phyloP scores from a whole-genome alignment of 2,113 vertebrate species.

The Aptenodytes forsteri region DNA sequence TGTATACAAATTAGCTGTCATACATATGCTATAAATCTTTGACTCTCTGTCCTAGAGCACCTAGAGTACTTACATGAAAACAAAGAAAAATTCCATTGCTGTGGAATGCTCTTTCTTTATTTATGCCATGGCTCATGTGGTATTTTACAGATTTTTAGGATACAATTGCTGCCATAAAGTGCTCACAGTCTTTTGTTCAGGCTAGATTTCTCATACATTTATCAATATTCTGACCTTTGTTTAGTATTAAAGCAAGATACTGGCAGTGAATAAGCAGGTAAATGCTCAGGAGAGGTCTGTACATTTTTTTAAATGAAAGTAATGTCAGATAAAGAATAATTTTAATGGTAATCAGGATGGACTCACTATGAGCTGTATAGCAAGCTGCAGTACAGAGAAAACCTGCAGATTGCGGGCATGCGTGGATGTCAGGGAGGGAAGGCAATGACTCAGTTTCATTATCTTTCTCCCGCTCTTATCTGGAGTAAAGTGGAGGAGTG shows the following conservation, averaged over 20 bases:
- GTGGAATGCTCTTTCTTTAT: neutral
- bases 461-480: neutral
- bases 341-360: neutral
- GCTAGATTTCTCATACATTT: neutral
- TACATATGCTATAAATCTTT: neutral
- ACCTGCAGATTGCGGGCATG: neutral
- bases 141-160: neutral
- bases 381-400: neutral
- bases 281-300: neutral
- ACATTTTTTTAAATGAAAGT: neutral
- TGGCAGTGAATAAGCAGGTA: neutral
- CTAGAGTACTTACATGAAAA: neutral
- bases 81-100: neutral
- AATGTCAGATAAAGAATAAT: neutral
- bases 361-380: neutral
- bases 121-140: neutral
- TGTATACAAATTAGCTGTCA: slow-evolving; percentile 14
- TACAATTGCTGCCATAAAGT: neutral
- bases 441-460: neutral
- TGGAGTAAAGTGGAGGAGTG: neutral
- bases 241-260: neutral
- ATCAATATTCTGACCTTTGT: neutral
- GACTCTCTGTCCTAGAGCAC: neutral
- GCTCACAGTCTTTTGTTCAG: neutral
- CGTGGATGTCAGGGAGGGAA: neutral